Conservation (phyloP, 2,888 invertebrate genomes). For the Sepiola atlantica region DNA sequence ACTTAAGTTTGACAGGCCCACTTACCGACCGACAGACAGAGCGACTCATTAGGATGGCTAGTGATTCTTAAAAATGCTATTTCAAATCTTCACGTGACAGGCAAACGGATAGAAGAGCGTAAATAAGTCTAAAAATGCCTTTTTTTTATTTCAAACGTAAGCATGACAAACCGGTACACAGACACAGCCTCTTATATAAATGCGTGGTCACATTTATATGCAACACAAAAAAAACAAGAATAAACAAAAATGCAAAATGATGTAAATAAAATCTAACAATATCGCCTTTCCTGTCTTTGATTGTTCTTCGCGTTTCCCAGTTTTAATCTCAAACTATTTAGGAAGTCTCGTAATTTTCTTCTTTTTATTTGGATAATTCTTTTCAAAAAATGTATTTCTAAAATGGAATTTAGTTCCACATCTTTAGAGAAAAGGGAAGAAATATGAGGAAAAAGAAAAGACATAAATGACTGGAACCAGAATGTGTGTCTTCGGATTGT, state of each 20-base stretch:
- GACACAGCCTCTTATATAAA: too few relatives aligned
- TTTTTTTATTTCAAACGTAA: too few relatives aligned
- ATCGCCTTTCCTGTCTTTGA: not conserved
- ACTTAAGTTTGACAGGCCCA: too few relatives aligned
- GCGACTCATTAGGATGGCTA: too few relatives aligned
- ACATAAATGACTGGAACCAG: not conserved
- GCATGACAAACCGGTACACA: too few relatives aligned
- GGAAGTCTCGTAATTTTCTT: not conserved
- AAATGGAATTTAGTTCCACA: not conserved
- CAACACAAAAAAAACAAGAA: too few relatives aligned
- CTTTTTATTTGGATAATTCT: not conserved
- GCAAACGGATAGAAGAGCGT: too few relatives aligned
- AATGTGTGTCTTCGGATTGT: not conserved
- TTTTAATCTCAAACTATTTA: not conserved
- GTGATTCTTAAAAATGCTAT: too few relatives aligned
- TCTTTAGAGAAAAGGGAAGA: not conserved
- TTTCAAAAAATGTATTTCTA: not conserved
- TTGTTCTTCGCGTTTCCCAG: not conserved
- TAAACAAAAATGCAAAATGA: not conserved
- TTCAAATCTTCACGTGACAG: too few relatives aligned
- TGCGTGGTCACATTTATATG: too few relatives aligned
- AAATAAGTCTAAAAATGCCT: too few relatives aligned
- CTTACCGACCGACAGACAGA: too few relatives aligned
- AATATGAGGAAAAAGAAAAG: not conserved
- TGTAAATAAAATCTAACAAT: not conserved